Percentiles rank a stretch among this genome's conserved stretches.
phyloP scores from a whole-genome alignment of 2,888 invertebrate species.

The Lithophane ornitopus region DNA sequence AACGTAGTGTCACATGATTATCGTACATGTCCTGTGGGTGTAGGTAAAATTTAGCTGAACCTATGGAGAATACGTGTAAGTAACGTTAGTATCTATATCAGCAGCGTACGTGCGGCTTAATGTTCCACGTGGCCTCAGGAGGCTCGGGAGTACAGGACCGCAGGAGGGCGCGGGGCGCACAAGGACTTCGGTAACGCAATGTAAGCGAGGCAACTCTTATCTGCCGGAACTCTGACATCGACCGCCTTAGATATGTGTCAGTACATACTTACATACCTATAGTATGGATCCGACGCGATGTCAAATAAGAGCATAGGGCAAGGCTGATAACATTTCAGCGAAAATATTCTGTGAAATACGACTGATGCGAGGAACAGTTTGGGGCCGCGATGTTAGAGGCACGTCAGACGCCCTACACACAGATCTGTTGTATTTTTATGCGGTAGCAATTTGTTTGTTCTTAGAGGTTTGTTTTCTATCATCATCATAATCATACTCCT shows the following conservation, averaged over 20 bases:
- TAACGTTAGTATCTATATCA: not conserved
- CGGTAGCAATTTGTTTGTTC: not conserved
- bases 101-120: not conserved
- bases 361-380: not conserved
- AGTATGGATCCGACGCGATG: not conserved
- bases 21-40: not conserved
- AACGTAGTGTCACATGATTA: not conserved
- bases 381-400: not conserved
- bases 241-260: slow-evolving; percentile 28
- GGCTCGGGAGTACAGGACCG: not conserved
- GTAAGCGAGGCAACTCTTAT: slow-evolving; percentile 29
- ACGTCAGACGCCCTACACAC: not conserved
- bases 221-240: slow-evolving; percentile 40
- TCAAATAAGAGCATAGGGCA: not conserved
- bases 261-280: not conserved
- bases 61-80: not conserved
- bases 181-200: slow-evolving; percentile 17
- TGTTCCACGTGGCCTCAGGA: not conserved
- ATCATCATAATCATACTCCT: not conserved
- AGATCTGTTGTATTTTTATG: too few species aligned
- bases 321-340: not conserved
- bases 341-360: slow-evolving; percentile 8
- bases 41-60: not conserved
- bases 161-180: not conserved
- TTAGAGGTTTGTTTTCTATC: not conserved